Evolutionary conservation across 2,113 vertebrate species (phyloP).

Genomic region (Cromileptes altivelis): DNA sequence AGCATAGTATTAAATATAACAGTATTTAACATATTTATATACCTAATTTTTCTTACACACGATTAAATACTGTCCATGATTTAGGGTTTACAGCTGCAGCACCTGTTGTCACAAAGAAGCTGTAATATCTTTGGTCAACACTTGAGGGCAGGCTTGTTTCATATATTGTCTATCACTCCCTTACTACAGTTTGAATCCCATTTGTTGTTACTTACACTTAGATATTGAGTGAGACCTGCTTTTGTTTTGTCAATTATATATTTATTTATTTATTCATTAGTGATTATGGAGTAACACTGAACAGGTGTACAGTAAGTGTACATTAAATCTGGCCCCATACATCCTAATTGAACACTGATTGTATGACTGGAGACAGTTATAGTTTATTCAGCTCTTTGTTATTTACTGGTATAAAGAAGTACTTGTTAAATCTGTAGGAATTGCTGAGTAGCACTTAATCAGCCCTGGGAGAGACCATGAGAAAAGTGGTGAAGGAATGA

Average conservation of each 20-base stretch:
- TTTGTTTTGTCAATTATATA: neutral
- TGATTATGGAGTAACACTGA: neutral
- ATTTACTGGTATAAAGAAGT: neutral
- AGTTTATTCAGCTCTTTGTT: neutral
- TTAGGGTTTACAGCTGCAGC: neutral
- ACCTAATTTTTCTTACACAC: neutral
- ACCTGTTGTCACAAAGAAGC: neutral
- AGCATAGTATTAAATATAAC: neutral
- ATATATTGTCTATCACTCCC: neutral
- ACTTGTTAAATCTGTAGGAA: neutral
- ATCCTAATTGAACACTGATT: neutral
- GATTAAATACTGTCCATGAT: neutral
- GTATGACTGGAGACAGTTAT: neutral
- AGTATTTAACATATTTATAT: neutral
- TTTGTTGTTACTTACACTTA: neutral
- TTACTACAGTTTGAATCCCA: neutral
- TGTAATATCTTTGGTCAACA: slow-evolving; percentile 47
- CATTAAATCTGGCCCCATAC: neutral
- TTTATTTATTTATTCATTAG: neutral
- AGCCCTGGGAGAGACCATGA: neutral
- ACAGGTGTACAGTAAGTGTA: neutral
- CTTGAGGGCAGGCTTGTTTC: slow-evolving; percentile 55
- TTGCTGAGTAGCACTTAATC: neutral
- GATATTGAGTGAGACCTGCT: neutral
- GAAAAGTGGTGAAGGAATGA: slow-evolving; percentile 3